Evolutionary conservation across 2,888 invertebrate species (phyloP).

Genomic region (Drosophila vallismaia): DNA sequence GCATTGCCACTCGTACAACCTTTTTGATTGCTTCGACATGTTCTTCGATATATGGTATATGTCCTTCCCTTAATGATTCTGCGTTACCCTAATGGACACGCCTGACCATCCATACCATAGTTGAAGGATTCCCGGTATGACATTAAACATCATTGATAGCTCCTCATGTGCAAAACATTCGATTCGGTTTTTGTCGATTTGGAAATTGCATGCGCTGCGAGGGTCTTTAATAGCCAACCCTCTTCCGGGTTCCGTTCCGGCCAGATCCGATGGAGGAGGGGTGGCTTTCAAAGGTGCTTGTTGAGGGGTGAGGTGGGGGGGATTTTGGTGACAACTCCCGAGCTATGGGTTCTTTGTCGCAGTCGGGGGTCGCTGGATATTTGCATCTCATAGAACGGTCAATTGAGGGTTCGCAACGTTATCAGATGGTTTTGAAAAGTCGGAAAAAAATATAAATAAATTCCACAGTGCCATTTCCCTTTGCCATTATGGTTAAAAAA

Average conservation of each 20-base stretch:
- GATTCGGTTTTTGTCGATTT: constrained; percentile 30
- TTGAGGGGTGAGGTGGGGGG: not conserved
- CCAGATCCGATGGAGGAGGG: not conserved
- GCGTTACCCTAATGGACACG: constrained; percentile 30
- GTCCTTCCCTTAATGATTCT: constrained; percentile 27
- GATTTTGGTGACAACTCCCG: constrained; percentile 31
- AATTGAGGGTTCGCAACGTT: constrained; percentile 47
- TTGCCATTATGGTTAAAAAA: constrained; percentile 11
- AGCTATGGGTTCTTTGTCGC: constrained; percentile 35
- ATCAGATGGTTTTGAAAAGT: constrained; percentile 46
- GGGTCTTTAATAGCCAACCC: constrained; percentile 36
- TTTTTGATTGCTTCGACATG: constrained; percentile 14
- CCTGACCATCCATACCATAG: constrained; percentile 31
- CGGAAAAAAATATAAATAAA: constrained; percentile 26
- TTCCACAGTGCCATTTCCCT: constrained; percentile 41
- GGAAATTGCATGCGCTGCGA: constrained; percentile 34
- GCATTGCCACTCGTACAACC: constrained; percentile 18
- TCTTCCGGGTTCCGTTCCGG: constrained; percentile 36
- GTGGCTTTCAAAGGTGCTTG: not conserved
- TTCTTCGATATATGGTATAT: not conserved
- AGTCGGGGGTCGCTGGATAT: constrained; percentile 44
- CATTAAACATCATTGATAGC: constrained; percentile 45
- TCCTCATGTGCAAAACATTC: constrained; percentile 40
- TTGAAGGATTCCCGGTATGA: constrained; percentile 34
- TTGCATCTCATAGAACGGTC: constrained; percentile 50